Base-by-base conservation (phyloP, 2,113 vertebrate species). In the Seriola rivoliana region DNA sequence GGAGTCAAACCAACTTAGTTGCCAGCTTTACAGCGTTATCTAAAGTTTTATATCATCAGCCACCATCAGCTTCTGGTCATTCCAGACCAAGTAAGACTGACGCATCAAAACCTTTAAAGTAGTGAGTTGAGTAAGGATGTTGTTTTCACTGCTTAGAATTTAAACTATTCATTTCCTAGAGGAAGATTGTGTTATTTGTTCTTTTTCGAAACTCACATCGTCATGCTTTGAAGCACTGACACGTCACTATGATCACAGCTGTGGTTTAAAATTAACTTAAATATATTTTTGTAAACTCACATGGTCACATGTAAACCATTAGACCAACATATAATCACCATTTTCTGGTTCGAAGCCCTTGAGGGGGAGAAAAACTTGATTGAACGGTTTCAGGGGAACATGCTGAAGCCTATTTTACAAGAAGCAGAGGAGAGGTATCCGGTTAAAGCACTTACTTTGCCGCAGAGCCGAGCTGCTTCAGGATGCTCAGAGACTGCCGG, bases 401-500 rank as follows among this genome's bases (percentile, higher is more conserved):
- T 8, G 4, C 38, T 46, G 8, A 46, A 46, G 13, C 3, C 44
- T 52, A n/a, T 52, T 52, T 54, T 17, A 48, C 19, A 23, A 21
- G 6, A 12, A 16, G 4, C 71, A 59, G 44, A 34, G 1, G 10
- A 63, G 3, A 44, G 4, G 17, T 8, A 19, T 36, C 36, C 29
- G 50, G 10, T 55, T 3, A 40, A 34, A 40, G 19, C n/a, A 83
- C 90, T 90, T 89, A 95, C 94, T 82, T 94, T 64, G 85, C 50
- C 2, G 75, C 36, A 34, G 90, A 92, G 73, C 94, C 88, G 32
- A 95, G 60, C 83, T 94, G 93, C 88, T 94, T 95, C 70, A 96
- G 85, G 86, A 95, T 90, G 89, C 91, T 95, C 69, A 95, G 77
- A 84, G 93, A 95, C 87, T 95, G 94, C 72, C 94, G 95, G 16